phyloP scores from a whole-genome alignment of 2,113 vertebrate species.

The Thamnaconus septentrionalis region DNA sequence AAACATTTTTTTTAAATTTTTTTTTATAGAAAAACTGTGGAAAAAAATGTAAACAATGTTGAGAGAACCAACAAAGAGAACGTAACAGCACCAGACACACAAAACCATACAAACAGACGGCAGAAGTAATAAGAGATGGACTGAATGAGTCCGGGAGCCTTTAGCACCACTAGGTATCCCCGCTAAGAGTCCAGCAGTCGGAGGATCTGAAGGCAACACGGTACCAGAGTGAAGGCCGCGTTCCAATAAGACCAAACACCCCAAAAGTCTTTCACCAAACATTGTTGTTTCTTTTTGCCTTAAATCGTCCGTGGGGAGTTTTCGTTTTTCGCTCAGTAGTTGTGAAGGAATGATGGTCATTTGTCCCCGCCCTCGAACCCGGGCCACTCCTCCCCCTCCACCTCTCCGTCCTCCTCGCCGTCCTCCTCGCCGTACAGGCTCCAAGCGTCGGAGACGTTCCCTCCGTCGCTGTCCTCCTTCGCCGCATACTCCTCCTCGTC shows the following conservation, averaged over 20 bases:
- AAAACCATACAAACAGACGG: conserved; percentile 69
- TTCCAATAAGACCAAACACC: conserved; percentile 58
- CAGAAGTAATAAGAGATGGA: conserved; percentile 65
- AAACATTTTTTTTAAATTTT: conserved; percentile 19
- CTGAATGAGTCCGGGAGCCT: conserved; percentile 50
- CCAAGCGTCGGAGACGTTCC: conserved; percentile 52
- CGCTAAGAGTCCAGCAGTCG: conserved; percentile 23
- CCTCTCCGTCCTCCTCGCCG: conserved; percentile 61
- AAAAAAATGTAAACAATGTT: conserved; percentile 73
- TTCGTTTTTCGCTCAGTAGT: conserved; percentile 12
- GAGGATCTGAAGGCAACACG: conserved; percentile 67
- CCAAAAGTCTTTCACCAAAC: conserved; percentile 38
- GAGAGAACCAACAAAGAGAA: conserved; percentile 55
- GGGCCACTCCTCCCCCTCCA: conserved; percentile 49
- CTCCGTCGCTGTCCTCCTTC: conserved; percentile 36
- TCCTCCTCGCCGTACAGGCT: conserved; percentile 58
- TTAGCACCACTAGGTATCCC: conserved; percentile 73
- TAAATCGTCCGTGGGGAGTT: conserved; percentile 1
- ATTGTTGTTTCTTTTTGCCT: conserved; percentile 7
- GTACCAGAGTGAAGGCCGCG: conserved; percentile 64
- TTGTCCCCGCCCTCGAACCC: conserved; percentile 59
- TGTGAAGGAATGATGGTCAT: conserved; percentile 37
- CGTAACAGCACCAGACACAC: conserved; percentile 78
- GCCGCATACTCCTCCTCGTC: conserved; percentile 51
- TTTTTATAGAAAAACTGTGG: conserved; percentile 27